Base-by-base conservation (phyloP, 2,113 vertebrate genomes). In the Gopherus evgoodei region DNA sequence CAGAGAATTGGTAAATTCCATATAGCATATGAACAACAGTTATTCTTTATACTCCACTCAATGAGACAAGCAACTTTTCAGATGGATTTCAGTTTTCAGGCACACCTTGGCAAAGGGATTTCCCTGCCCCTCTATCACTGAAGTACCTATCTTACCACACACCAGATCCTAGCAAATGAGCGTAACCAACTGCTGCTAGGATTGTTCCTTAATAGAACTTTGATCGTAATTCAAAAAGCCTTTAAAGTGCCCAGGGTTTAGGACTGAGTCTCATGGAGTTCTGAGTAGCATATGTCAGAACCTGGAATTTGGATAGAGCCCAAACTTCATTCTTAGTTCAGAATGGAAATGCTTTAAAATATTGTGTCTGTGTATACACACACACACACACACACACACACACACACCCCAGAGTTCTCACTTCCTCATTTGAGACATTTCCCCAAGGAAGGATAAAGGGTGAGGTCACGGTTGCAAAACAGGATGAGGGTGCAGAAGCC, bases 401-500 rank as follows among this genome's bases (percentile, higher is more conserved):
- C 42, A 42, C 42, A 42, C 42, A 42, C 42, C 62, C 35, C 35
- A 69, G 35, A 35, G 8, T 38, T 69, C 1, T n/a, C n/a, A 38
- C 19, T 38, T 38, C 16, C 31, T n/a, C 8, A 69, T 69, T 19
- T n/a, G 65, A 75, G 47, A 44, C 8, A 62, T 80, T 72, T 80
- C 42, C 57, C 81, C 44, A 35, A 72, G 31, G 25, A 22, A 12
- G 54, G 31, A 49, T 25, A 4, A 3, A 31, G 1, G 59, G n/a
- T 59, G 47, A n/a, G 1, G 0, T 29, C 38, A 75, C 24, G 25
- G 59, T 11, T 1, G 3, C 75, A 53, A 79, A 81, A 31, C 3
- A 21, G n/a, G 56, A 24, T 5, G 81, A 38, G 53, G 84, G 25
- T 2, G 49, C 17, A 69, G 35, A 38, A 69, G 16, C 65, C 35